phyloP scores from a whole-genome alignment of 2,113 vertebrate genomes.

The Campylorhamphus procurvoides region DNA sequence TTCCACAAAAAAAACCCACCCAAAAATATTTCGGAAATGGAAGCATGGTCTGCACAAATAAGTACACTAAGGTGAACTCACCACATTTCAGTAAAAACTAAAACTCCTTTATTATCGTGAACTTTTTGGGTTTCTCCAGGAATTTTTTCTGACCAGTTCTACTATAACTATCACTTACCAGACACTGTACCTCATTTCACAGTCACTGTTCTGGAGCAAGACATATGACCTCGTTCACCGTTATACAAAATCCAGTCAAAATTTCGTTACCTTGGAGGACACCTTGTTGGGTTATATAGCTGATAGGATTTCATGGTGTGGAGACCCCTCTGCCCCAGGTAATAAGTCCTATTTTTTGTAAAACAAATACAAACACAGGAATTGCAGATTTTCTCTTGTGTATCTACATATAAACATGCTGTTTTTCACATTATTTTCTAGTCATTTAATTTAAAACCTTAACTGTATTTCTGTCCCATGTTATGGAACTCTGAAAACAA shows the following conservation, averaged over 20 bases:
- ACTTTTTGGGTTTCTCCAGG: not conserved
- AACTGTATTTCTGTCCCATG: not conserved
- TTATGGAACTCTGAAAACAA: not conserved
- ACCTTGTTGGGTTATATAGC: constrained; percentile 81
- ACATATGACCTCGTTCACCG: constrained; percentile 73
- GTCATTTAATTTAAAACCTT: not conserved
- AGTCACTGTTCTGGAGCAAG: constrained; percentile 92
- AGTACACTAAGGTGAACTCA: not conserved
- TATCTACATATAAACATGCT: not conserved
- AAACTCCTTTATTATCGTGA: not conserved
- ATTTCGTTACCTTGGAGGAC: constrained; percentile 83
- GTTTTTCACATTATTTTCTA: not conserved
- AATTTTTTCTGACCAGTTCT: not conserved
- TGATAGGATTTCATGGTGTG: constrained; percentile 84
- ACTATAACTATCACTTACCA: not conserved
- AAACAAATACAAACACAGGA: not conserved
- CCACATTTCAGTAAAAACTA: not conserved
- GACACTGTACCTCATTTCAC: not conserved
- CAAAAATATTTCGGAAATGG: not conserved
- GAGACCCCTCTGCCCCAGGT: constrained; percentile 67
- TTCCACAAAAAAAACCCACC: not conserved
- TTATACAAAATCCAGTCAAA: constrained; percentile 59
- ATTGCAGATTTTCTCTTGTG: not conserved
- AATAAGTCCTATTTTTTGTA: not conserved
- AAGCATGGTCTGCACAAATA: not conserved